These are phyloP conservation scores for Typhlomys cinereus DNA, from an alignment of 2,113 vertebrate species.

Conservation along the genomic window DNA sequence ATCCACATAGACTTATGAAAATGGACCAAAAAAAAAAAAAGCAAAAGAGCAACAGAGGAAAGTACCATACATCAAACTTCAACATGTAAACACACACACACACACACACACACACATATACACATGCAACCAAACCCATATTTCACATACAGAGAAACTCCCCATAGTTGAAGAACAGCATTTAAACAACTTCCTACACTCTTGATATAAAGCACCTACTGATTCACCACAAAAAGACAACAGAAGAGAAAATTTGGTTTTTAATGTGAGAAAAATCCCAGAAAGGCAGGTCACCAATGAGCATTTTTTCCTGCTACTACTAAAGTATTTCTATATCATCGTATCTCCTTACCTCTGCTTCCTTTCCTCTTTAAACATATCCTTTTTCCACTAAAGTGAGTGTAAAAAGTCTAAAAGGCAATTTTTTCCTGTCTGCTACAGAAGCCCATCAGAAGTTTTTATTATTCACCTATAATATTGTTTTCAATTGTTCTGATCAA, in stretches of 20 bases:
- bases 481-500: constrained; percentile 41
- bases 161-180: constrained; percentile 55
- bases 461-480: not conserved
- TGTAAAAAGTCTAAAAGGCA: not conserved
- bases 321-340: constrained; percentile 55
- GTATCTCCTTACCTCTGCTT: constrained; percentile 31
- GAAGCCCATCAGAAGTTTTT: not conserved
- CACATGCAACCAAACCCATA: not conserved
- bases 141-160: constrained; percentile 45
- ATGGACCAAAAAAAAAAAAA: too few species aligned
- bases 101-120: not conserved
- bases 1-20: too few species aligned
- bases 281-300: constrained; percentile 11
- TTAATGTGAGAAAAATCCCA: constrained; percentile 62
- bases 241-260: constrained; percentile 34
- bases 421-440: not conserved
- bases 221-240: constrained; percentile 50
- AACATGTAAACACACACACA: not conserved
- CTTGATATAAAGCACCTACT: constrained; percentile 44
- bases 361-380: constrained; percentile 11
- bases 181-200: not conserved
- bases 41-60: too few species aligned
- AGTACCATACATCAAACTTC: not conserved
- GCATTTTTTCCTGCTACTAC: constrained; percentile 29
- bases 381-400: constrained; percentile 26